A percentile compares a stretch with the other conserved stretches of the same genome.
Conservation (phyloP, 2,888 invertebrate species). For the Caenorhabditis virilis region DNA sequence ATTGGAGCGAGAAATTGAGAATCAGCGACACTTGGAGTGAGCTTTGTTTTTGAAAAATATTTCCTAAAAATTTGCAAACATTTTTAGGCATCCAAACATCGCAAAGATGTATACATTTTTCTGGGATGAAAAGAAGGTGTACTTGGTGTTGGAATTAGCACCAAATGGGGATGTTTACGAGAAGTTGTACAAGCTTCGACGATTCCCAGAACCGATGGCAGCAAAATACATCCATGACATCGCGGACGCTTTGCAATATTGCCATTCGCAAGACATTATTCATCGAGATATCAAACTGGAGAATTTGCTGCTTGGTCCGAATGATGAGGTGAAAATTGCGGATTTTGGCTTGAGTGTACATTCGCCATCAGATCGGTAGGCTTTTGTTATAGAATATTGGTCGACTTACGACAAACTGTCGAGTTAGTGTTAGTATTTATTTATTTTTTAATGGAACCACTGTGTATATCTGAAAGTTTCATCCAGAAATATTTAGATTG, state of each 20-base stretch:
- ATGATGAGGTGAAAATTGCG: constrained; percentile 68
- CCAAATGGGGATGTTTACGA: constrained; percentile 66
- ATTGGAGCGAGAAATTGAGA: constrained; percentile 92
- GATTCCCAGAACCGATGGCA: constrained; percentile 64
- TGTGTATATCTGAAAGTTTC: too few relatives aligned
- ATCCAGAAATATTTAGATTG: too few relatives aligned
- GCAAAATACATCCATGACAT: constrained; percentile 69
- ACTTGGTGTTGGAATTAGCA: constrained; percentile 69
- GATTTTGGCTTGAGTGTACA: constrained; percentile 70
- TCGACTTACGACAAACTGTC: too few relatives aligned
- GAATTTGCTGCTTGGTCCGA: constrained; percentile 65
- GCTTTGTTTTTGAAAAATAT: neutral
- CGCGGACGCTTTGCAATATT: constrained; percentile 68
- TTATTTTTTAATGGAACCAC: too few relatives aligned
- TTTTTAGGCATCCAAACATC: constrained; percentile 68
- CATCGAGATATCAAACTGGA: constrained; percentile 66
- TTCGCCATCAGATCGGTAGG: constrained; percentile 67
- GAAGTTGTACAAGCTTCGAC: constrained; percentile 52
- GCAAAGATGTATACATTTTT: constrained; percentile 68
- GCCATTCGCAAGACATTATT: constrained; percentile 68
- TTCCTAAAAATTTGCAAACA: neutral
- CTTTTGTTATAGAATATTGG: too few relatives aligned
- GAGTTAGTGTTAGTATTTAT: too few relatives aligned
- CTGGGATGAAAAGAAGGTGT: constrained; percentile 68
- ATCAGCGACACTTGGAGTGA: constrained; percentile 76